Base-by-base conservation (phyloP, 2,888 invertebrate species). In the Acronicta leporina region DNA sequence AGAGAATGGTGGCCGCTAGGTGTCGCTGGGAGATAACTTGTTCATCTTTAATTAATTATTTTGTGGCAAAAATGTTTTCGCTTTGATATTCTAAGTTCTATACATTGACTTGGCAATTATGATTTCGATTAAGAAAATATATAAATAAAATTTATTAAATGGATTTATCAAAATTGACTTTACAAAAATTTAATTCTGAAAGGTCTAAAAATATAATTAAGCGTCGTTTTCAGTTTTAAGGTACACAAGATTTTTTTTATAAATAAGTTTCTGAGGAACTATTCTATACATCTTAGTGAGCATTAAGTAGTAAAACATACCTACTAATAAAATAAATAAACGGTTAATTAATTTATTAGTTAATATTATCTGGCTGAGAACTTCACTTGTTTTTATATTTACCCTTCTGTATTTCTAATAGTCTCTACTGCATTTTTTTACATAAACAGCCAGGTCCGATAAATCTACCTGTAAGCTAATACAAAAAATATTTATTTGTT, bases 41-140 rank as follows among this genome's bases (percentile, higher is more conserved):
- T 88, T 91, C 91, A 83, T 89, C 84, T 91, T 92, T 92, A 93
- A 94, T 94, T 93, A 93, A 92, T 92, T 89, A 92, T 92, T 91
- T 92, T 89, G 89, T 83, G 87, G 90, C 81, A 86, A 90, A 89
- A 91, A 92, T 88, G 89, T 88, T 85, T 87, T 89, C 87, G 84
- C 91, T 91, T 92, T 90, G 88, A 88, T 87, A 89, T 87, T 88
- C 82, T 73, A 71, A 74, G 72, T 79, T 72, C 84, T 78, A 88
- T 90, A 89, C 87, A 87, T 68, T 86, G 80, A 83, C 81, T 86
- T 79, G 71, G 76, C 82, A 86, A 89, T 90, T 87, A 86, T 84
- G 75, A 86, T 86, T 90, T 87, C 82, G 78, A 88, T 88, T 90
- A 86, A 81, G 86, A 84, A 85, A 82, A 83, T 82, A 77, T 82